A percentile compares a stretch with the other conserved stretches of the same genome.
These are phyloP conservation scores for Psittacula echo DNA, from an alignment of 2,797 vertebrate species.

Conservation along the genomic window DNA sequence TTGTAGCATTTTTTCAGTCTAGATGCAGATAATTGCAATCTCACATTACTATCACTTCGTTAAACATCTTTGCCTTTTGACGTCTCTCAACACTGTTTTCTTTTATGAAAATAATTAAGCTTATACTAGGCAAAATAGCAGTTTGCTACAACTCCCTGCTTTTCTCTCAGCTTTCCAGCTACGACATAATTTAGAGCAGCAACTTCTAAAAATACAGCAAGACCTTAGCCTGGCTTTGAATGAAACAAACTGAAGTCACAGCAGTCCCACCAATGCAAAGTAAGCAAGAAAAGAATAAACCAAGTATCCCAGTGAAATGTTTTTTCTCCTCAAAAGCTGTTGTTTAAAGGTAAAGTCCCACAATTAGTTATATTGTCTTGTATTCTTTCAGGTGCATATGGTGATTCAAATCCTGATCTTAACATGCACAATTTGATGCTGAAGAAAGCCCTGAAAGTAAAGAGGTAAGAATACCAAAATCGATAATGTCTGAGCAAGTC, in stretches of 20 bases:
- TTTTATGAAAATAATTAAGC: conserved; percentile 39
- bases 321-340: not conserved
- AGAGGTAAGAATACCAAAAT: not conserved
- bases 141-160: conserved; percentile 7
- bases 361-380: not conserved
- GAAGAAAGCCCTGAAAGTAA: not conserved
- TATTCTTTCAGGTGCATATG: not conserved
- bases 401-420: not conserved
- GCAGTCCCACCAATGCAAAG: not conserved
- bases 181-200: conserved; percentile 47
- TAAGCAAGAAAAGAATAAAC: conserved; percentile 24
- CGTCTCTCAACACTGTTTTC: conserved; percentile 6
- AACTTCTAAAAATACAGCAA: conserved; percentile 13
- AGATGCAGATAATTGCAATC: not conserved
- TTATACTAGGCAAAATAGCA: not conserved
- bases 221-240: conserved; percentile 12
- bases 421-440: not conserved
- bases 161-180: conserved; percentile 47
- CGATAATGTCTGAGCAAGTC: not conserved
- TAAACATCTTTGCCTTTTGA: conserved; percentile 12
- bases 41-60: not conserved
- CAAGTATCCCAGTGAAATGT: not conserved
- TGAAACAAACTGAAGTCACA: conserved; percentile 3
- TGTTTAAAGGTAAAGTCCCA: not conserved
- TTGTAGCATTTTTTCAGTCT: not conserved